These are phyloP conservation scores for Lepidostoma basale DNA, from an alignment of 1,140 invertebrate genomes.

Conservation along the genomic window DNA sequence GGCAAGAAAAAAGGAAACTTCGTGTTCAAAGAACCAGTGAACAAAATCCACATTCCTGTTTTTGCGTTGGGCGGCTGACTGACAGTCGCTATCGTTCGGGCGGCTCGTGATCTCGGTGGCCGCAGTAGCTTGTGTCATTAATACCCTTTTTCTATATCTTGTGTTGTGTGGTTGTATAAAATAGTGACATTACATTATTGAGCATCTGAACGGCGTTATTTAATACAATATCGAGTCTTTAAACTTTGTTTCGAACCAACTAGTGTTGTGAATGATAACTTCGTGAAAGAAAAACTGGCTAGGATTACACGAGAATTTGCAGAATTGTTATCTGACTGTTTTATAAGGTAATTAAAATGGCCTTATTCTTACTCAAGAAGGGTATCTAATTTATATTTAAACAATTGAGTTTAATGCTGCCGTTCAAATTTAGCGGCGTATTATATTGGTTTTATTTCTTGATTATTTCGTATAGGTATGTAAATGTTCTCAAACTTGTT, in stretches of 20 bases:
- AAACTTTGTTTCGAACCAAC: constrained; percentile 4
- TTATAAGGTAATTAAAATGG: constrained; percentile 7
- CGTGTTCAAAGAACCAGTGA: no score
- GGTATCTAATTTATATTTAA: no score
- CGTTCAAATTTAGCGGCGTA: no score
- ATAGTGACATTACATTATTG: not conserved
- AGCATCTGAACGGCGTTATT: not conserved
- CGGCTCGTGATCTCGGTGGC: not conserved
- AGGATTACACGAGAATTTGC: constrained; percentile 17
- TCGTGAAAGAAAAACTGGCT: constrained; percentile 21
- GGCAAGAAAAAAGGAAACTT: constrained; percentile 12
- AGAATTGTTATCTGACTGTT: not conserved
- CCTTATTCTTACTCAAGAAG: no score
- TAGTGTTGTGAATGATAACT: constrained; percentile 32
- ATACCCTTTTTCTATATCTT: no score
- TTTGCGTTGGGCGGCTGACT: not conserved
- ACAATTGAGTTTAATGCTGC: no score
- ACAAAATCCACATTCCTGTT: constrained; percentile 11
- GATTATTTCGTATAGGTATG: no score
- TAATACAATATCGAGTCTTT: not conserved
- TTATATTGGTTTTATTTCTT: no score
- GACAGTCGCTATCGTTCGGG: no score
- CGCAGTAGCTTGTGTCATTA: no score
- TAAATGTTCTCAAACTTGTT: no score
- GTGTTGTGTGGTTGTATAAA: constrained; percentile 2